Conservation (phyloP, 2,113 vertebrate species). For the Syngnathus scovelli region DNA sequence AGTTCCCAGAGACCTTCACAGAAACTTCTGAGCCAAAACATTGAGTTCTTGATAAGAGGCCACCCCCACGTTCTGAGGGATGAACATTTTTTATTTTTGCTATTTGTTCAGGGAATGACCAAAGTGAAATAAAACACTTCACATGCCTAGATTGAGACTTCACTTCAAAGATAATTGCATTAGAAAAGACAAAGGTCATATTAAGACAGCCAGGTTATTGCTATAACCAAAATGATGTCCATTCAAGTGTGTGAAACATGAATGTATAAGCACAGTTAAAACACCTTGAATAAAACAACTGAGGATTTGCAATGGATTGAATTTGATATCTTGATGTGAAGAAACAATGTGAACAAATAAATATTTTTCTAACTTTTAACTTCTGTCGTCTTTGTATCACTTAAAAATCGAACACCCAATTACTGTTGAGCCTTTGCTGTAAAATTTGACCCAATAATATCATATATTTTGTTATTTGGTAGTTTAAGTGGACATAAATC, state of each 20-base stretch:
- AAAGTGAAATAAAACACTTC: not conserved
- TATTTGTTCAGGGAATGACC: not conserved
- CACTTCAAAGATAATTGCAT: not conserved
- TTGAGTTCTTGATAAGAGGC: conserved; percentile 9
- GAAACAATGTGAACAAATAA: conserved; percentile 7
- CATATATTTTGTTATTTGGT: no score
- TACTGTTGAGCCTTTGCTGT: not conserved
- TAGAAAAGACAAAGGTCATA: not conserved
- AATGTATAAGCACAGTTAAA: not conserved
- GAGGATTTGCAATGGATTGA: not conserved
- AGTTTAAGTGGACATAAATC: no score
- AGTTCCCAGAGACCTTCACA: conserved; percentile 5
- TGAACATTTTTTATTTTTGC: not conserved
- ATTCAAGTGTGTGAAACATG: not conserved
- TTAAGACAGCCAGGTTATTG: not conserved
- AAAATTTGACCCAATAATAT: not conserved
- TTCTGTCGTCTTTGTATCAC: not conserved
- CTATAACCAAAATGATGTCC: not conserved
- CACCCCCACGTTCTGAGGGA: conserved; percentile 7
- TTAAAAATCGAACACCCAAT: not conserved
- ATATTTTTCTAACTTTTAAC: conserved; percentile 8
- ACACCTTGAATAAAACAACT: not conserved
- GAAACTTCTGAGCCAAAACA: conserved; percentile 11
- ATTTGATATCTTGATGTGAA: not conserved
- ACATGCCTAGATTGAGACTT: not conserved